Evolutionary conservation across 2,113 vertebrate species (phyloP), one percentile per base, ranked within the genome.

Genomic region (Scatophagus argus): DNA sequence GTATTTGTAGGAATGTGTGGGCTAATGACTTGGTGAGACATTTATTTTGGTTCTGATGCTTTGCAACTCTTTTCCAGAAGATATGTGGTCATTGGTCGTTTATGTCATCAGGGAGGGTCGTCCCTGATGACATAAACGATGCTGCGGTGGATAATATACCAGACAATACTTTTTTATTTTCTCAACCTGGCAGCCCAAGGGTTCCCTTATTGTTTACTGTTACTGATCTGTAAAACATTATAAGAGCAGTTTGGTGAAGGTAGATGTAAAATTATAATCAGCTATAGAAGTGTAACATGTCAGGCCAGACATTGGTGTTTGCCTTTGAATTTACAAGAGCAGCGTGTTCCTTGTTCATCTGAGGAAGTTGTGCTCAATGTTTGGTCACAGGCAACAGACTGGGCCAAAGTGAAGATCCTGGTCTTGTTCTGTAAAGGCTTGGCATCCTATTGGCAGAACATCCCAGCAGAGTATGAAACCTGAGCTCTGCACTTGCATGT

Each of bases 391-490:
- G 5, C 25, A 19, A 17, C 16, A n/a, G 43, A 58, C 19, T 5
- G 23, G 34, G 17, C 21, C 21, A 52, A 52, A 82, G 36, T 58
- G 23, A 49, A 81, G n/a, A 52, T 55, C 41, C 21, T 52, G 61
- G 25, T 63, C 10, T 51, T 39, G 39, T 72, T 29, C 58, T n/a
- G 58, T 58, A 52, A 5, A 38, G 76, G 79, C 73, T 55, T 72
- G 72, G 19, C 8, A 29, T 84, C 36, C 41, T 58, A 61, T 66
- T 72, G 74, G 41, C 39, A 25, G 74, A 16, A 89, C 86, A 91
- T 94, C 92, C 88, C 25, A 64, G 81, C 87, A 66, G 61, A 38
- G 52, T 58, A 58, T 51, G 79, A 80, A 93, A 89, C 87, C 89
- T 0, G 70, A 89, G 77, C 80, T 55, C 4, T 61, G 74, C 1